Percentiles rank a stretch among this genome's conserved stretches.
Evolutionary conservation across 2,888 invertebrate genomes (phyloP).

Genomic region (Rotaria socialis): DNA sequence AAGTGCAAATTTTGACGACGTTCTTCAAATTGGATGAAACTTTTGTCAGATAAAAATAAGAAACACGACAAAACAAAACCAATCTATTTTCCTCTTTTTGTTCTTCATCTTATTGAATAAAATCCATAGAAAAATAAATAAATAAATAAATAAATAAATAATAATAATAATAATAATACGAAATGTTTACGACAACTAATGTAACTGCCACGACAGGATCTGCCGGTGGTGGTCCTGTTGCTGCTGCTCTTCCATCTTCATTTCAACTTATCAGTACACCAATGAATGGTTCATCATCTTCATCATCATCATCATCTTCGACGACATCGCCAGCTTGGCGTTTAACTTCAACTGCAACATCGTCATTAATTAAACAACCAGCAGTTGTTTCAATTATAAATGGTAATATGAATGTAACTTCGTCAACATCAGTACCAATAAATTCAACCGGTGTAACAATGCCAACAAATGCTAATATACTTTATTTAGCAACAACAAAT

Average conservation of each 20-base stretch:
- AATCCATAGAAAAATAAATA: not conserved
- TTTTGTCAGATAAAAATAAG: not conserved
- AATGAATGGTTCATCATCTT: conserved; percentile 5
- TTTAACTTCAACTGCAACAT: not conserved
- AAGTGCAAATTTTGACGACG: conserved; percentile 18
- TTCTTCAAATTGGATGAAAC: not conserved
- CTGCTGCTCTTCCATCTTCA: not conserved
- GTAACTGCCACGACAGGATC: not conserved
- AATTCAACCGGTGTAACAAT: not conserved
- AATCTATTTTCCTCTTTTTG: too few relatives aligned
- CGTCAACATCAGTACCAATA: not conserved
- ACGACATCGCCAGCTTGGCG: not conserved
- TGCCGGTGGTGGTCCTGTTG: not conserved
- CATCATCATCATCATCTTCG: not conserved
- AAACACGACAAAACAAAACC: too few relatives aligned
- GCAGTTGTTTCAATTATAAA: not conserved
- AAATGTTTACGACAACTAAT: conserved; percentile 14
- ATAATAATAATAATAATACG: not conserved
- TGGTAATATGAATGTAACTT: not conserved
- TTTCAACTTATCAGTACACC: not conserved
- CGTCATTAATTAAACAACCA: not conserved
- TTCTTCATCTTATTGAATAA: not conserved
- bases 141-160: not conserved
- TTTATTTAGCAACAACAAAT: not conserved
- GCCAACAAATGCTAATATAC: not conserved